Percentiles rank a stretch among this genome's conserved stretches.
These are phyloP conservation scores for Alentia gelatinosa DNA, from an alignment of 2,888 invertebrate species.

Conservation along the genomic window DNA sequence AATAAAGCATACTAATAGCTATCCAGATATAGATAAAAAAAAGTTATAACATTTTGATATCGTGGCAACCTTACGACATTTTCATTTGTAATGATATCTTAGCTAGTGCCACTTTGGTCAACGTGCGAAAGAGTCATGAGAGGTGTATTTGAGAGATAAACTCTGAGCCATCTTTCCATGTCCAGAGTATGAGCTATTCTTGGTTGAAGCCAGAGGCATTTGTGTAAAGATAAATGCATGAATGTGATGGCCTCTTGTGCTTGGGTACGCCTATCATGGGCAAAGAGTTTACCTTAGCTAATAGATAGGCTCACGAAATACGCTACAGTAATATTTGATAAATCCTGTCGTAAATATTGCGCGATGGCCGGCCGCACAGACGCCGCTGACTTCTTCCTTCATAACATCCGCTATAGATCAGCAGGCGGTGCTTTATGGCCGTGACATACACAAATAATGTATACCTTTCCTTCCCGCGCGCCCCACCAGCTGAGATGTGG, in stretches of 20 bases:
- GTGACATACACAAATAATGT: neutral
- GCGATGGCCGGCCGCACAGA: neutral
- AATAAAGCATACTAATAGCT: too few species aligned
- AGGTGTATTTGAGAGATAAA: neutral
- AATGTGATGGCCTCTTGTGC: too few species aligned
- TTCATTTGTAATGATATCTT: too few species aligned
- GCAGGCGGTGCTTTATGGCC: neutral
- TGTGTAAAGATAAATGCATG: too few species aligned
- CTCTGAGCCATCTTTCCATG: too few species aligned
- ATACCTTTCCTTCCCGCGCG: neutral
- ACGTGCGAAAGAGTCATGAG: neutral
- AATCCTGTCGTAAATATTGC: neutral
- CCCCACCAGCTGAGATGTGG: neutral
- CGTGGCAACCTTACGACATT: too few species aligned
- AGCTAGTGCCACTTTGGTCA: neutral
- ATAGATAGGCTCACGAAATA: neutral
- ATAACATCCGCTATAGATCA: constrained; percentile 1
- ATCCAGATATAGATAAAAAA: too few species aligned
- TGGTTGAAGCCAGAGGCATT: too few species aligned
- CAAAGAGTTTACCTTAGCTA: neutral
- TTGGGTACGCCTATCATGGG: too few species aligned
- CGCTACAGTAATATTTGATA: neutral
- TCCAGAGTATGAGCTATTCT: too few species aligned
- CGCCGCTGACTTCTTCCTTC: neutral
- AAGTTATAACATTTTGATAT: too few species aligned